Conservation (phyloP, 2,113 vertebrate genomes). For the Heterotilapia buettikoferi region DNA sequence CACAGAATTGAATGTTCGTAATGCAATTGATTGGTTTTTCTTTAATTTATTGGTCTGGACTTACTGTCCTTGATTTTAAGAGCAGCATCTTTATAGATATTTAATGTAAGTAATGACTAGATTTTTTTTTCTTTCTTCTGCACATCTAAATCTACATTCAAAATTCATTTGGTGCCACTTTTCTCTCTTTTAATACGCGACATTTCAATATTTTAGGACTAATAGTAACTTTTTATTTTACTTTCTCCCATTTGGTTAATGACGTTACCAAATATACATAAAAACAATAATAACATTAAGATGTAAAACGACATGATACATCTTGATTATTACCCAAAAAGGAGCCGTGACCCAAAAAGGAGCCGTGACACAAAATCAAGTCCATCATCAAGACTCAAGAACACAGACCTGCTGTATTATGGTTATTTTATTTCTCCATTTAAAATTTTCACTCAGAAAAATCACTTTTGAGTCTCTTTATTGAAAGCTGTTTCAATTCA, state of each 20-base stretch:
- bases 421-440: not conserved
- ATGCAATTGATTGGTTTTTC: not conserved
- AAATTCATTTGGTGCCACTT: not conserved
- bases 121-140: not conserved
- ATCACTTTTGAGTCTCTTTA: not conserved
- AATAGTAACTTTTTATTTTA: not conserved
- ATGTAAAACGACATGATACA: not conserved
- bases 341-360: not conserved
- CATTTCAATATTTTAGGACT: not conserved
- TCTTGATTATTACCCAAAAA: not conserved
- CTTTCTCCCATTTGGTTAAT: not conserved
- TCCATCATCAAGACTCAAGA: not conserved
- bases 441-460: not conserved
- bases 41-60: not conserved
- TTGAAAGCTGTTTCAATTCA: not conserved
- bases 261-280: not conserved
- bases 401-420: not conserved
- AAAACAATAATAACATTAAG: not conserved
- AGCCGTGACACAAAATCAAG: not conserved
- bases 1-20: not conserved
- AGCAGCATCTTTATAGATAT: not conserved
- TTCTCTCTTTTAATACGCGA: not conserved
- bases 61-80: not conserved
- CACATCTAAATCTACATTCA: not conserved
- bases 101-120: not conserved